phyloP scores from a whole-genome alignment of 1,140 invertebrate genomes.

The Ooceraea biroi region DNA sequence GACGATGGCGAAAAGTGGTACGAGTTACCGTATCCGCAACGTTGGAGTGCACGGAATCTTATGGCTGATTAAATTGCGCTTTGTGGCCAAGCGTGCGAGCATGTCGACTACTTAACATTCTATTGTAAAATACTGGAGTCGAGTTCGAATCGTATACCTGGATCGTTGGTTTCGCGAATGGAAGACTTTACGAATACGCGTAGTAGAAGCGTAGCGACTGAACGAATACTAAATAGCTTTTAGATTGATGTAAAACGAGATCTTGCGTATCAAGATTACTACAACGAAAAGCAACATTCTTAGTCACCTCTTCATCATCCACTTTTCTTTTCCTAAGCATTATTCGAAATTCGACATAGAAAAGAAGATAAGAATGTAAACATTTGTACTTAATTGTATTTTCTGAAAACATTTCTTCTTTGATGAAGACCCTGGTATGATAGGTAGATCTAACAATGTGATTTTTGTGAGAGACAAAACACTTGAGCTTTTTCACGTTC shows the following conservation, averaged over 20 bases:
- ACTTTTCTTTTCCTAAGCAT: not conserved
- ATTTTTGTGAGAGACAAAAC: not conserved
- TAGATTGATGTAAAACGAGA: too few species aligned
- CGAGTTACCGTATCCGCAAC: conserved; percentile 15
- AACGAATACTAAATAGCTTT: too few species aligned
- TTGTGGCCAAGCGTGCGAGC: conserved; percentile 18
- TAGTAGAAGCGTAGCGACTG: too few species aligned
- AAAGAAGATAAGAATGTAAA: not conserved
- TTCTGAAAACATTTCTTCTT: conserved; percentile 35
- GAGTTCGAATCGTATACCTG: not conserved
- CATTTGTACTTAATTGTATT: not conserved
- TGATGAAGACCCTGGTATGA: not conserved
- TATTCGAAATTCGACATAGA: not conserved
- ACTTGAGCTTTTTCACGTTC: not conserved
- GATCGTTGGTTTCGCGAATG: too few species aligned
- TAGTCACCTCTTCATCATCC: too few species aligned
- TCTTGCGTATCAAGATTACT: too few species aligned
- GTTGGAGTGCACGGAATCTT: not conserved
- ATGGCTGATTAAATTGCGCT: conserved; percentile 31
- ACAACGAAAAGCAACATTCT: not conserved
- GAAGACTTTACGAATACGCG: too few species aligned
- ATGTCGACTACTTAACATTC: conserved; percentile 33
- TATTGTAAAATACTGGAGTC: not conserved
- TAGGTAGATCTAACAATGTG: not conserved
- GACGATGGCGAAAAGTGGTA: conserved; percentile 20